Evolutionary conservation across 2,797 vertebrate species (phyloP).

Genomic region (Gambelia wislizenii): DNA sequence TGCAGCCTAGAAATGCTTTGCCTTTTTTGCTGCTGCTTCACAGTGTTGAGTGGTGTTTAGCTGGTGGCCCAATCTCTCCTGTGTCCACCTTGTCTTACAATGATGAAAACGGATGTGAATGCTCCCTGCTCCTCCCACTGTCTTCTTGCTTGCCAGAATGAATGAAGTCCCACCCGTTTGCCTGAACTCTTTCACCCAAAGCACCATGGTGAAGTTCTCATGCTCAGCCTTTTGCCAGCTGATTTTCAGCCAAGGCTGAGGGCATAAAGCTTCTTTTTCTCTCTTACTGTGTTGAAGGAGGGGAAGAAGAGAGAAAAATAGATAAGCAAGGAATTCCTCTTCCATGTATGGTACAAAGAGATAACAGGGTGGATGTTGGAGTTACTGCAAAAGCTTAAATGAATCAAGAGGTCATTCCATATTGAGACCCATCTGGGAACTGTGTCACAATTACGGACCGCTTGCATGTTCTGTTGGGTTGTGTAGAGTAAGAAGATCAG

Average conservation of each 20-base stretch:
- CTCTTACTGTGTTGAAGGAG: neutral
- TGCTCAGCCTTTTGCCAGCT: neutral
- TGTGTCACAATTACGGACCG: too few relatives aligned
- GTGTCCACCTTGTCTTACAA: neutral
- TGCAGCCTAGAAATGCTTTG: too few relatives aligned
- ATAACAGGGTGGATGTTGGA: neutral
- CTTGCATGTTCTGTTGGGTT: too few relatives aligned
- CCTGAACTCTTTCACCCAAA: neutral
- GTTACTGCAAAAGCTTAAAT: neutral
- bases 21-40: too few relatives aligned
- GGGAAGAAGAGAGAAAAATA: neutral
- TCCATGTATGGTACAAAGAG: neutral
- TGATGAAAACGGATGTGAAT: neutral
- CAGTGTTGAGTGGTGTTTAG: too few relatives aligned
- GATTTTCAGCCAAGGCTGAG: neutral
- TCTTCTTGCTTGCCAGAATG: neutral
- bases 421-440: too few relatives aligned
- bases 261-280: neutral
- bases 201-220: neutral
- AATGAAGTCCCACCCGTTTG: neutral
- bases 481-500: too few relatives aligned
- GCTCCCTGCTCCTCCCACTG: neutral
- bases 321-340: neutral
- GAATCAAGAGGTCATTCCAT: neutral
- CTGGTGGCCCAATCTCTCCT: too few relatives aligned